Evolutionary conservation across 2,113 vertebrate species (phyloP).

Genomic region (Xiphophorus maculatus): DNA sequence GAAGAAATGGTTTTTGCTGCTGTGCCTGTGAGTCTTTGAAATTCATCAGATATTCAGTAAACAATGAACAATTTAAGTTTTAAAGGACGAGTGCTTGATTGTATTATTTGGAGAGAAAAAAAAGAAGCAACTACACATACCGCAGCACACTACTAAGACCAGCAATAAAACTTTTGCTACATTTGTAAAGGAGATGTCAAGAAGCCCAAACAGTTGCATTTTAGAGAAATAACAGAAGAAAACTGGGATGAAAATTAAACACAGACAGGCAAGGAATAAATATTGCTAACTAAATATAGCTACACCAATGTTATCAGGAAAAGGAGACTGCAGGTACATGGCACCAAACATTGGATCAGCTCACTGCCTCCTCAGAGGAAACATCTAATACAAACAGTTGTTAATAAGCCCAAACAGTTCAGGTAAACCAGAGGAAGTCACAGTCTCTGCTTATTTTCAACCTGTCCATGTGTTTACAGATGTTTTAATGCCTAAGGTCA

Average conservation of each 20-base stretch:
- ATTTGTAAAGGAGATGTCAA: not conserved
- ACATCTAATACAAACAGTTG: conserved; percentile 31
- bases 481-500: conserved; percentile 2
- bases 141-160: not conserved
- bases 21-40: not conserved
- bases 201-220: not conserved
- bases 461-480: not conserved
- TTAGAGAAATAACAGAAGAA: not conserved
- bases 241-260: not conserved
- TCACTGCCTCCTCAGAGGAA: conserved; percentile 27
- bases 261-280: not conserved
- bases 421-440: conserved; percentile 31
- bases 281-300: not conserved
- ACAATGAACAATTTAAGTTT: not conserved
- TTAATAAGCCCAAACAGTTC: conserved; percentile 27
- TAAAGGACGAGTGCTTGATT: not conserved
- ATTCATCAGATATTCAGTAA: not conserved
- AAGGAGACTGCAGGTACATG: not conserved
- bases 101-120: not conserved
- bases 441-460: conserved; percentile 39
- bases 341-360: not conserved
- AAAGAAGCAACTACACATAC: not conserved
- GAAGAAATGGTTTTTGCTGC: not conserved
- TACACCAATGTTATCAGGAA: not conserved
- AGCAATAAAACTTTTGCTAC: not conserved